Evolutionary conservation across 2,113 vertebrate genomes (phyloP).

Genomic region (Rhodinocichla rosea): DNA sequence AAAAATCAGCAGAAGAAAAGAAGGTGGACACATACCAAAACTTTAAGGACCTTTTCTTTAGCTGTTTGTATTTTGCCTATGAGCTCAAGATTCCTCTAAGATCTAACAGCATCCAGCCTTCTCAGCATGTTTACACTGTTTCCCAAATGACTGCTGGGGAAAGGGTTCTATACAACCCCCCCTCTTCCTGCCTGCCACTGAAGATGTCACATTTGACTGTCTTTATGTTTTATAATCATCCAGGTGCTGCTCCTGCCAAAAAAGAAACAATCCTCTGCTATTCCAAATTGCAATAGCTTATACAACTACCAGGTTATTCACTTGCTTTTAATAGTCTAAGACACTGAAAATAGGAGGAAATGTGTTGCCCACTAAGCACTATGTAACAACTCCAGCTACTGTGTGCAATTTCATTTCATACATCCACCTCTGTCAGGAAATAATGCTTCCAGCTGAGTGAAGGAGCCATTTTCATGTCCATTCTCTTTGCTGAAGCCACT

Average conservation of each 20-base stretch:
- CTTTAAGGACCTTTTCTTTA: neutral
- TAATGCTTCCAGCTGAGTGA: conserved; percentile 26
- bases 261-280: fast-evolving
- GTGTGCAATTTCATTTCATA: neutral
- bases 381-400: neutral
- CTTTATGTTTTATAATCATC: neutral
- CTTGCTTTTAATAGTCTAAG: conserved; percentile 13
- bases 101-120: neutral
- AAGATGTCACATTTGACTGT: neutral
- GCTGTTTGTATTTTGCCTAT: neutral
- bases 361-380: neutral
- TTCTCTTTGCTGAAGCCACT: neutral
- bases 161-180: neutral
- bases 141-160: neutral
- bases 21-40: neutral
- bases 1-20: neutral
- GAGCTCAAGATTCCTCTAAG: neutral
- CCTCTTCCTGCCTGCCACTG: neutral
- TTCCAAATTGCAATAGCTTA: neutral
- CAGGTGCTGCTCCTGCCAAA: neutral
- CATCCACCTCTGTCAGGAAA: neutral
- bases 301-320: neutral
- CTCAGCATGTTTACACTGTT: neutral
- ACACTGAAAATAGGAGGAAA: conserved; percentile 15
- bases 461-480: conserved; percentile 15